phyloP scores from a whole-genome alignment of 53 echinoderm and acorn worm genomes.

The Echinarachnius parma region DNA sequence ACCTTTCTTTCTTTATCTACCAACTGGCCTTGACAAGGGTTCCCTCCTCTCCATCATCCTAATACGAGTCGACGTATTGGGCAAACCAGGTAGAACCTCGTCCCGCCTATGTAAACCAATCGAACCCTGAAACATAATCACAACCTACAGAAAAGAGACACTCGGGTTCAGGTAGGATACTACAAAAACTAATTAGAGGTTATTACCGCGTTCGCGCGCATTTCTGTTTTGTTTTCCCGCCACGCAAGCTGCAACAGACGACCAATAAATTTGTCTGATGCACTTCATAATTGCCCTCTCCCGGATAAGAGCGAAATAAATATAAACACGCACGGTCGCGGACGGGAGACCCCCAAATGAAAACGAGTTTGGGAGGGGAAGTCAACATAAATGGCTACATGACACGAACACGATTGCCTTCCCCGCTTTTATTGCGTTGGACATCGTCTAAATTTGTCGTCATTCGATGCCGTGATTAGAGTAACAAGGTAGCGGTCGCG shows the following conservation, averaged over 20 bases:
- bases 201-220: background rate
- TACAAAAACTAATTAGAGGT: slow-evolving; percentile 47
- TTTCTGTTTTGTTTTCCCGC: background rate
- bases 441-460: slow-evolving; percentile 26
- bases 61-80: slow-evolving; percentile 25
- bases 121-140: slow-evolving; percentile 29
- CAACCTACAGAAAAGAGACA: slow-evolving; percentile 24
- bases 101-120: slow-evolving; percentile 32
- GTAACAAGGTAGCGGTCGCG: no score
- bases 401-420: background rate
- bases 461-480: no score
- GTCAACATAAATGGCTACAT: slow-evolving; percentile 9
- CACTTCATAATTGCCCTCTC: slow-evolving; percentile 37
- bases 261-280: no score
- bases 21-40: no score
- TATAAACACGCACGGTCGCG: slow-evolving; percentile 27
- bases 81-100: slow-evolving; percentile 29
- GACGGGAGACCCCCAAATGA: background rate
- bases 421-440: slow-evolving; percentile 16
- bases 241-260: background rate
- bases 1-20: no score
- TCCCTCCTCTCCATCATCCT: slow-evolving; percentile 21
- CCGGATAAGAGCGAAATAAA: slow-evolving; percentile 44
- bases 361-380: background rate
- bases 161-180: background rate